Conservation (phyloP, 2,113 vertebrate species). For the Pteruthius melanotis region DNA sequence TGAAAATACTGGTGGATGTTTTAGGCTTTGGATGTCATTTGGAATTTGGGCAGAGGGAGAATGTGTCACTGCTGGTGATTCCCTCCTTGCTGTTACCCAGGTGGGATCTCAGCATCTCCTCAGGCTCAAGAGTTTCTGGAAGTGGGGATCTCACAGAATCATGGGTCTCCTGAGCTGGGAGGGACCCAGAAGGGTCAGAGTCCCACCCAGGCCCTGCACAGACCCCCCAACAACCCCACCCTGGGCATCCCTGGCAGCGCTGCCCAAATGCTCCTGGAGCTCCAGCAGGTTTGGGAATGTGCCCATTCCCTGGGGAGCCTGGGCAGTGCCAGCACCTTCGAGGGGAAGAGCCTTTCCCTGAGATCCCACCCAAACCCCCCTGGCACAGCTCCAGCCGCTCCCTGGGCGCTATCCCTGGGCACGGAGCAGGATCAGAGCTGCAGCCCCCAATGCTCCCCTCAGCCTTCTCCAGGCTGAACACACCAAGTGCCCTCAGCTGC, state of each 20-base stretch:
- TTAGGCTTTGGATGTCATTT: background rate
- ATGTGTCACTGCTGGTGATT: background rate
- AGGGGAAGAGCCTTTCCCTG: background rate
- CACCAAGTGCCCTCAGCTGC: background rate
- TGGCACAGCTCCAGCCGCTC: fast-evolving
- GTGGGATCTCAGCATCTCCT: background rate
- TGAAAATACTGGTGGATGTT: background rate
- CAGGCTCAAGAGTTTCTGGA: background rate
- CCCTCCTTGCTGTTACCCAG: background rate
- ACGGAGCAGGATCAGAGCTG: background rate
- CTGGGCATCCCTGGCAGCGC: background rate
- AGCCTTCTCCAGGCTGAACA: background rate
- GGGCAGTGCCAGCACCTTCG: background rate
- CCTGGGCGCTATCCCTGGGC: background rate
- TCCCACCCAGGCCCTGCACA: background rate
- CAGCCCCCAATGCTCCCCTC: background rate
- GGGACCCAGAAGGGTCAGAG: background rate
- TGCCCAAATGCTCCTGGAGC: background rate
- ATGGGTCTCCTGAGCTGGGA: background rate
- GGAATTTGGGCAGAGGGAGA: background rate
- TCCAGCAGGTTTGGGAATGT: background rate
- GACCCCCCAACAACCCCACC: background rate
- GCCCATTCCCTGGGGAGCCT: background rate
- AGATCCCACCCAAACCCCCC: fast-evolving
- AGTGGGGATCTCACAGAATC: background rate